A percentile compares a stretch with the other conserved stretches of the same genome.
Evolutionary conservation across 2,797 vertebrate species (phyloP).

Genomic region (Fistularia tabacaria): DNA sequence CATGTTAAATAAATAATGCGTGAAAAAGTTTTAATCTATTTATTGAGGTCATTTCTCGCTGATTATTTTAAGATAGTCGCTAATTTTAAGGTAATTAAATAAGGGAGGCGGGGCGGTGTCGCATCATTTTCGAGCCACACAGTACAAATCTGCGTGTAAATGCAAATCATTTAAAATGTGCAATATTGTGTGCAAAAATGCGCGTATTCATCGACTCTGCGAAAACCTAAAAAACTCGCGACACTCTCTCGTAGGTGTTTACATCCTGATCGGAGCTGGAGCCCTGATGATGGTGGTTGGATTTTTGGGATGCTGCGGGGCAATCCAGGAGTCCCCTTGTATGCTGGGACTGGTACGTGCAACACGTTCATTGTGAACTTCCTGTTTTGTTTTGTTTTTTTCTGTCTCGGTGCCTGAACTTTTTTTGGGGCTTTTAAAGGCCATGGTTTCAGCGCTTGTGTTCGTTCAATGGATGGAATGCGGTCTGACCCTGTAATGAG

Average conservation of each 20-base stretch:
- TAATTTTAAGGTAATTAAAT: too few relatives aligned
- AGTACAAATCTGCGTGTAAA: too few relatives aligned
- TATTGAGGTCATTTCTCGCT: too few relatives aligned
- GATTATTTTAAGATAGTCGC: too few relatives aligned
- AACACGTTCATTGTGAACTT: conserved; percentile 3
- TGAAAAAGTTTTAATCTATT: too few relatives aligned
- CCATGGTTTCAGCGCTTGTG: not conserved
- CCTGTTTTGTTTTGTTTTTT: not conserved
- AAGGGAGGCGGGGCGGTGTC: too few relatives aligned
- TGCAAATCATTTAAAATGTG: too few relatives aligned
- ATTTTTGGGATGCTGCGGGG: conserved; percentile 96
- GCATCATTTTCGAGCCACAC: too few relatives aligned
- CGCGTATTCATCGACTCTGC: not conserved
- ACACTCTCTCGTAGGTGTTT: conserved; percentile 79
- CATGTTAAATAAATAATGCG: too few relatives aligned
- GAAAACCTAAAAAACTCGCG: not conserved
- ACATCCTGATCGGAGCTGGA: conserved; percentile 91
- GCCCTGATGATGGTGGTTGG: conserved; percentile 97
- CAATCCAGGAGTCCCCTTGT: conserved; percentile 93
- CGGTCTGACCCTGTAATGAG: conserved; percentile 9
- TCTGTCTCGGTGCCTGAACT: too few relatives aligned
- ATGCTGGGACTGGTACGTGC: conserved; percentile 93
- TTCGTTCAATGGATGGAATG: conserved; percentile 3
- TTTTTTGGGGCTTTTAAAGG: too few relatives aligned
- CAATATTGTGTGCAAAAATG: too few relatives aligned